A percentile compares a stretch with the other conserved stretches of the same genome.
phyloP scores from a whole-genome alignment of 2,888 invertebrate species.

The Tenthredo distinguenda region DNA sequence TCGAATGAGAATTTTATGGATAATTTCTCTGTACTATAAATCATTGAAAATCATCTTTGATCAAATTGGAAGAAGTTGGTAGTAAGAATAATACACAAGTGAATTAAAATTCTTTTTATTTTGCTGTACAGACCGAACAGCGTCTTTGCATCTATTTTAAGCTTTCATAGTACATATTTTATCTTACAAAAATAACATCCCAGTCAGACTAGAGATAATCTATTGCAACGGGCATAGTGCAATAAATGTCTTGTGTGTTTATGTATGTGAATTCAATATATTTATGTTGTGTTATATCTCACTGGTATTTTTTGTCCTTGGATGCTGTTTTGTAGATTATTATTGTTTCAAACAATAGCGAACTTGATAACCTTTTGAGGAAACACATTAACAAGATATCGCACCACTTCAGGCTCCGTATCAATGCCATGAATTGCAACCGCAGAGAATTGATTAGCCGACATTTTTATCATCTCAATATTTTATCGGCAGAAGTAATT shows the following conservation, averaged over 20 bases:
- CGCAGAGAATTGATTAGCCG: not conserved
- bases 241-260: not conserved
- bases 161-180: not conserved
- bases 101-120: not conserved
- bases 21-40: constrained; percentile 2
- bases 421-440: not conserved
- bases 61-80: constrained; percentile 8
- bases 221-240: not conserved
- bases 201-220: not conserved
- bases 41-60: constrained; percentile 19
- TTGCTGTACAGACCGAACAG: not conserved
- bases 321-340: not conserved
- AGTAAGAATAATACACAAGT: not conserved
- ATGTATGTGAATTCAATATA: not conserved
- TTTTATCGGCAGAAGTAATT: not conserved
- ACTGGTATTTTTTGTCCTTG: not conserved
- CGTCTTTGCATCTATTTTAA: not conserved
- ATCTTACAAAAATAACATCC: not conserved
- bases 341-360: not conserved
- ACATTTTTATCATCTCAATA: not conserved
- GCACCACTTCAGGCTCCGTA: not conserved
- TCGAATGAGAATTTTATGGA: not conserved
- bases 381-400: not conserved
- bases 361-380: constrained; percentile 20
- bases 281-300: not conserved